A percentile compares a stretch with the other conserved stretches of the same genome.
Conservation (phyloP, 1,140 invertebrate genomes). For the Araneus ventricosus region DNA sequence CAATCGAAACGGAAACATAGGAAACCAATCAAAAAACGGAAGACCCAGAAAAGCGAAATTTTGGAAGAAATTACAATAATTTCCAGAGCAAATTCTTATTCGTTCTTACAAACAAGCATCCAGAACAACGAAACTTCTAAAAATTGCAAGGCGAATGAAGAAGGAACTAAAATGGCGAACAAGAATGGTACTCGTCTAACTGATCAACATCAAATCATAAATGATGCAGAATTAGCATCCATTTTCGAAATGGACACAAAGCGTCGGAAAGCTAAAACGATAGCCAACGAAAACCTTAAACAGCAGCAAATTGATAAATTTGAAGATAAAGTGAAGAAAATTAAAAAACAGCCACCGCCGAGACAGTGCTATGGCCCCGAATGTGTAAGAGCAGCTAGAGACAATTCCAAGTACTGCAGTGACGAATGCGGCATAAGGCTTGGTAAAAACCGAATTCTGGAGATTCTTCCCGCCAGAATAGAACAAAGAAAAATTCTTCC, state of each 20-base stretch:
- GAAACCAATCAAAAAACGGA: constrained; percentile 58
- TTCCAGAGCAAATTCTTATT: not conserved
- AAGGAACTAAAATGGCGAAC: not conserved
- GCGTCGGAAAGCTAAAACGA: constrained; percentile 28
- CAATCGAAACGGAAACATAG: constrained; percentile 49
- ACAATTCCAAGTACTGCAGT: constrained; percentile 97
- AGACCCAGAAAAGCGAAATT: not conserved
- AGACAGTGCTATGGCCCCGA: constrained; percentile 94
- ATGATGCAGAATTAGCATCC: not conserved
- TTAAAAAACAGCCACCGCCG: not conserved
- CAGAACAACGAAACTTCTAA: not conserved
- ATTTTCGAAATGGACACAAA: constrained; percentile 17
- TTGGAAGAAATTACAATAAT: constrained; percentile 50
- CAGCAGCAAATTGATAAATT: not conserved
- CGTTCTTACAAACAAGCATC: not conserved
- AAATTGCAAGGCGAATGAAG: not conserved
- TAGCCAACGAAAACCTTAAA: constrained; percentile 34
- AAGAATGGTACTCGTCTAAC: not conserved
- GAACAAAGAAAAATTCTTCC: constrained; percentile 95
- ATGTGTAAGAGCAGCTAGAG: constrained; percentile 88
- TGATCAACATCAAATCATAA: not conserved
- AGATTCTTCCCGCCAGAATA: constrained; percentile 92
- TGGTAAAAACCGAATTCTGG: constrained; percentile 85
- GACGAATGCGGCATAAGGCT: constrained; percentile 95
- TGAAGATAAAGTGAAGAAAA: constrained; percentile 33